Evolutionary conservation across 1,140 invertebrate genomes (phyloP).

Genomic region (Penaeus indicus): DNA sequence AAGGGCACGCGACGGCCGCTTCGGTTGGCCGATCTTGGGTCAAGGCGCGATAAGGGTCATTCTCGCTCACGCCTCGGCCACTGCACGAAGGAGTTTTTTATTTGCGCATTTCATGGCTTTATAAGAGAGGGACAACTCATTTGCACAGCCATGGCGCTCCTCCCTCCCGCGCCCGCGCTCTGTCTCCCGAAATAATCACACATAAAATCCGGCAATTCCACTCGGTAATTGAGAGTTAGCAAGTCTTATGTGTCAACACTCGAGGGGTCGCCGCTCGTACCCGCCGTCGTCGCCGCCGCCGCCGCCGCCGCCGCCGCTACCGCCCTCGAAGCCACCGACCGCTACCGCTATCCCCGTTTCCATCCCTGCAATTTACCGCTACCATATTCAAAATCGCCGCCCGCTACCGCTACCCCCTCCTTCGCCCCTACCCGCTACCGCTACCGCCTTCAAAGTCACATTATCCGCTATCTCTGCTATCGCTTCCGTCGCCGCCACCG

Average conservation of each 20-base stretch:
- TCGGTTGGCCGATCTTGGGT: neutral
- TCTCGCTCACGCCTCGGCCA: neutral
- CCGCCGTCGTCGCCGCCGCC: no score
- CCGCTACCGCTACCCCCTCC: no score
- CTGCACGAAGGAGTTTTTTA: neutral
- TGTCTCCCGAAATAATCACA: neutral
- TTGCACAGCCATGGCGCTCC: constrained; percentile 7
- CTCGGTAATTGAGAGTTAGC: neutral
- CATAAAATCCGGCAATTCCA: constrained; percentile 5
- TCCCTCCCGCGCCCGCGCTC: neutral
- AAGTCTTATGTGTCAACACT: neutral
- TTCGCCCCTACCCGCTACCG: no score
- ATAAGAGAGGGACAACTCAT: constrained; percentile 29
- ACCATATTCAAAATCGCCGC: no score
- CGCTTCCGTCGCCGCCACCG: no score
- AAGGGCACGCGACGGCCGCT: neutral
- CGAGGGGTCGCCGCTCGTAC: no score
- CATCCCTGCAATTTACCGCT: no score
- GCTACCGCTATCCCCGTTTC: no score
- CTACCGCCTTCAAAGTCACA: no score
- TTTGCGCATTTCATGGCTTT: constrained; percentile 26
- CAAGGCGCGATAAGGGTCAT: neutral
- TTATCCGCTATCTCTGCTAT: no score
- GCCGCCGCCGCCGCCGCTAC: no score
- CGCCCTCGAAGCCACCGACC: no score